Evolutionary conservation across 2,113 vertebrate species (phyloP), one percentile per base, ranked within the genome.

Genomic region (Galeopterus variegatus): DNA sequence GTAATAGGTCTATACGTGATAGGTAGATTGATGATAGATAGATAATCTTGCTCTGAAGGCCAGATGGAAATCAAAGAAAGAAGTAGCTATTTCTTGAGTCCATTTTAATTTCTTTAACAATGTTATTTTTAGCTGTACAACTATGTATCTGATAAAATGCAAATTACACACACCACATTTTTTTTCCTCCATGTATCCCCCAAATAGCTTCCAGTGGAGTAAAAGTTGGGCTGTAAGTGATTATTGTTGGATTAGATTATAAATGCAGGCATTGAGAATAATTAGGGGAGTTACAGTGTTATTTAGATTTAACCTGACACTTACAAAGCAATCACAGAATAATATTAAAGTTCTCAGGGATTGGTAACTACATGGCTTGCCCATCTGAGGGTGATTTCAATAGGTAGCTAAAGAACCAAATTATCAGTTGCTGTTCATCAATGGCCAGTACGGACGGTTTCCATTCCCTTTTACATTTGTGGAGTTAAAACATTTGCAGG

Each of bases 301-400:
- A 65, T 60, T 92, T 94, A 83, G 72, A 81, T 67, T 81, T 92
- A 91, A 86, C 26, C 8, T 73, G 94, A 41, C 5, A 72, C 62
- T 72, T 28, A 3, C 23, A 60, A 82, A 50, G 45, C 41, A 50
- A 33, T 79, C 23, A n/a, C 10, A 76, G 62, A 92, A 50, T 45
- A 85, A 24, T 76, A 52, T 9, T 88, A 50, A 72, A 85, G 3
- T 33, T 77, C 50, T 89, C 24, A 36, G 41, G 17, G 12, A 5
- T 41, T 67, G 33, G 6, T 77, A 72, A 48, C 3, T 4, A 17
- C 41, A 50, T 14, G 41, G 26, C 3, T 69, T 9, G 41, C 28
- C 50, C 5, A 0, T n/a, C 21, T 23, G 10, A 64, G 21, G 8
- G 33, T 80, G 52, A 87, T 86, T 83, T 90, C 45, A 28, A 21